Evolutionary conservation across 2,888 invertebrate species (phyloP).

Genomic region (Keiferia lycopersicella): DNA sequence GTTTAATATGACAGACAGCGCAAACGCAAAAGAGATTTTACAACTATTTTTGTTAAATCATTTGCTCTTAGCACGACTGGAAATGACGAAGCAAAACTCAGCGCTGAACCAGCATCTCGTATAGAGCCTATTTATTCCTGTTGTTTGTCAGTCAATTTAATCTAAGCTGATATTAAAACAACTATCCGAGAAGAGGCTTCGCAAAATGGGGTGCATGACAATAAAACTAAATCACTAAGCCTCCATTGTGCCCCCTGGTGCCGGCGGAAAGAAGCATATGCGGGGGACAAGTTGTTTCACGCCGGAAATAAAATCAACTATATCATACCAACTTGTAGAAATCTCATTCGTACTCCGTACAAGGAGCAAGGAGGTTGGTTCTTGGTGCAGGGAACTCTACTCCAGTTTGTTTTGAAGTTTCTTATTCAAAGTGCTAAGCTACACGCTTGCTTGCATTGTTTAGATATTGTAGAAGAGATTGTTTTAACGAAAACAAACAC

Average conservation of each 20-base stretch:
- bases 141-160: constrained; percentile 1
- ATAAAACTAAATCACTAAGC: constrained; percentile 79
- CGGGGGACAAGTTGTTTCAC: constrained; percentile 65
- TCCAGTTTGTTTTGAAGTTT: neutral
- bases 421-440: neutral
- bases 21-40: too few species aligned
- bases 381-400: neutral
- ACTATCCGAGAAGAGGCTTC: neutral
- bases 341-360: constrained; percentile 21
- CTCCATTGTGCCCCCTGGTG: constrained; percentile 58
- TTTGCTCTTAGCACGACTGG: too few species aligned
- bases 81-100: too few species aligned
- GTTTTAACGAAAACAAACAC: too few species aligned
- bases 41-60: too few species aligned
- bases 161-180: constrained; percentile 5
- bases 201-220: constrained; percentile 72
- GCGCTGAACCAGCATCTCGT: too few species aligned
- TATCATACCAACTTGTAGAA: constrained; percentile 45
- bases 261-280: too few species aligned
- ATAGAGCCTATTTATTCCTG: too few species aligned
- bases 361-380: constrained; percentile 40
- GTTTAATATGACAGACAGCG: too few species aligned
- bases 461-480: too few species aligned
- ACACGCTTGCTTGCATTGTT: too few species aligned
- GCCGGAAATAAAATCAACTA: constrained; percentile 72